A percentile compares a stretch with the other conserved stretches of the same genome.
phyloP scores from a whole-genome alignment of 2,888 invertebrate species.

The Fabriciana adippe region DNA sequence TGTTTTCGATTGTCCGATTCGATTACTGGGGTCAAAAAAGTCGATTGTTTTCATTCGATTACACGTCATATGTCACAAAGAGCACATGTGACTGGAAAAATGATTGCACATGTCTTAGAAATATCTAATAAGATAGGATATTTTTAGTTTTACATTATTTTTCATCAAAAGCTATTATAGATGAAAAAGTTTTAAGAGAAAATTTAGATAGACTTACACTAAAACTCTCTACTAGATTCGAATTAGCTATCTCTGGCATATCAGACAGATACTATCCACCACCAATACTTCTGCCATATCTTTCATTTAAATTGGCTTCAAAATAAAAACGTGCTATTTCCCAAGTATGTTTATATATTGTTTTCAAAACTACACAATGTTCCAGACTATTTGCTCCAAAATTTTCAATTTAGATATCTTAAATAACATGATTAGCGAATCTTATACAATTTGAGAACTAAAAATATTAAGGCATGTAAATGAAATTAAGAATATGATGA shows the following conservation, averaged over 20 bases:
- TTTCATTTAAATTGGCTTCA: too few relatives aligned
- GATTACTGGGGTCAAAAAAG: slow-evolving; percentile 62
- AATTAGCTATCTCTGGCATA: not conserved
- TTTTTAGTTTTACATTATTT: not conserved
- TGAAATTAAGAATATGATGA: too few relatives aligned
- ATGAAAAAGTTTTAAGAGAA: too few relatives aligned
- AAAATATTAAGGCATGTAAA: too few relatives aligned
- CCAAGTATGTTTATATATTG: too few relatives aligned
- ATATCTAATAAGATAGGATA: not conserved
- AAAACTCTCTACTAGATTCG: not conserved
- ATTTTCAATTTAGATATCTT: too few relatives aligned
- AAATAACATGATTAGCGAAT: too few relatives aligned
- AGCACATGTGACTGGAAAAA: slow-evolving; percentile 30
- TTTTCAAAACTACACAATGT: too few relatives aligned
- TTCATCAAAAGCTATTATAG: too few relatives aligned
- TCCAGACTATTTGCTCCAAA: too few relatives aligned
- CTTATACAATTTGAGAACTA: too few relatives aligned
- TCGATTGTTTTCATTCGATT: slow-evolving; percentile 41
- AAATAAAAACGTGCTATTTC: too few relatives aligned
- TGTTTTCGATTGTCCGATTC: slow-evolving; percentile 71
- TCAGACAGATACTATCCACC: not conserved
- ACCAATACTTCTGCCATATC: not conserved
- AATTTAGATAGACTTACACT: not conserved
- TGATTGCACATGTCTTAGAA: not conserved
- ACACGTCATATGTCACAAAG: slow-evolving; percentile 37